phyloP scores from a whole-genome alignment of 2,113 vertebrate genomes.

The Cyprinodon variegatus region DNA sequence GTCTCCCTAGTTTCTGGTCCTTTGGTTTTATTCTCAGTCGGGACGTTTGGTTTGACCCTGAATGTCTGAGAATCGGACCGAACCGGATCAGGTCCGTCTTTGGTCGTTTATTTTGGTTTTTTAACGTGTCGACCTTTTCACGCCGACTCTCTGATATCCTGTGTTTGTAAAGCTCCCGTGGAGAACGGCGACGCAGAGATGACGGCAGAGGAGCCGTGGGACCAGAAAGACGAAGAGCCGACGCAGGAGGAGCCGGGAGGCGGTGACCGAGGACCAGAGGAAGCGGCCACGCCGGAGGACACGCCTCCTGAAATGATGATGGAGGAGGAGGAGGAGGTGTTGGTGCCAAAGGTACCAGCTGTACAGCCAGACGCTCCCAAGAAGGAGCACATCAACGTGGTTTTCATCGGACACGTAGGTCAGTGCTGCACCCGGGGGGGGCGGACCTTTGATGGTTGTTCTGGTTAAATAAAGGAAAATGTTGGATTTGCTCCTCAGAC shows the following conservation, averaged over 20 bases:
- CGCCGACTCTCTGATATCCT: not conserved
- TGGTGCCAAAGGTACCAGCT: constrained; percentile 86
- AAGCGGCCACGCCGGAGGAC: constrained; percentile 71
- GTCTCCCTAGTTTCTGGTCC: no score
- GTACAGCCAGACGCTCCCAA: constrained; percentile 91
- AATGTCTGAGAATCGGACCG: no score
- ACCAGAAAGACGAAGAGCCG: constrained; percentile 93
- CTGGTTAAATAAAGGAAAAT: no score
- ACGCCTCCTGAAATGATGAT: constrained; percentile 71
- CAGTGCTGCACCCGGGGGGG: constrained; percentile 58
- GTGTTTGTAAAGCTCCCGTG: constrained; percentile 77
- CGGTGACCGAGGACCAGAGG: constrained; percentile 78
- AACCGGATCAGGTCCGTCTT: not conserved
- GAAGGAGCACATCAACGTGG: constrained; percentile 97
- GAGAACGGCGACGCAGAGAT: constrained; percentile 94
- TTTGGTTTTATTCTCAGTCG: no score
- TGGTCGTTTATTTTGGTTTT: not conserved
- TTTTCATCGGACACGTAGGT: constrained; percentile 99
- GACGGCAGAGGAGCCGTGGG: constrained; percentile 88
- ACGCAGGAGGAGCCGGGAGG: constrained; percentile 89
- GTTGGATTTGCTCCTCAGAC: constrained; percentile 75
- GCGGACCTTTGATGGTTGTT: no score
- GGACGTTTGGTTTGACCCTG: no score
- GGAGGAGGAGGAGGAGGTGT: constrained; percentile 93
- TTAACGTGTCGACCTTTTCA: not conserved